Base-by-base conservation (phyloP, 1,140 invertebrate species). In the Drosophila quadrilineata region DNA sequence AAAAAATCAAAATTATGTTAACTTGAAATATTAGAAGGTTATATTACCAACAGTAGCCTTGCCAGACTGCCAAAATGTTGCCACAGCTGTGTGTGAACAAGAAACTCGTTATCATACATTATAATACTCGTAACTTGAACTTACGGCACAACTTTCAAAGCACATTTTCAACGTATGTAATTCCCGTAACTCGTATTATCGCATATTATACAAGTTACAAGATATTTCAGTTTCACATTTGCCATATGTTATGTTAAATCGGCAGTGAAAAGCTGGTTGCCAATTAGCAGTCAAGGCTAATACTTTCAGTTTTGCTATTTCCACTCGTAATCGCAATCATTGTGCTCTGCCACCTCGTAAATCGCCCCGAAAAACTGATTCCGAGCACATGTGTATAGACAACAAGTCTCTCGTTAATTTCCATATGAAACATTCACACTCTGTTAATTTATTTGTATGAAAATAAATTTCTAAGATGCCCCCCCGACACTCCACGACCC, bases 251-350 rank as follows among this genome's bases (percentile, higher is more conserved):
- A 45, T 16, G 21, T 14, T 29, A 49, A 43, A 53, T 62, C 16
- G 52, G 26, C 16, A 24, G 22, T 31, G 24, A 59, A 40, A 31
- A 49, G n/a, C 43, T 6, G 6, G n/a, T 10, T 17, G 58, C 38
- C 58, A 62, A 53, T 53, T 62, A 53, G 35, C 58, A 53, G 58
- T 17, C 49, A 62, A 62, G 49, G 29, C 49, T 45, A 12, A 33
- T n/a, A 46, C 17, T 19, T 16, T 24, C 14, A 62, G 41, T 35
- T 57, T 46, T 3, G 21, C 21, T 35, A 16, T 62, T 62, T 54
- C 36, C 28, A 17, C 57, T 24, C 17, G 3, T 6, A 3, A 3
- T 24, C 36, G 8, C 36, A 38, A 21, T 43, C 9, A 60, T 52
- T 36, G 57, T n/a, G 26, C 5, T 43, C 40, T 19, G 12, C 10